Conservation (phyloP, 2,797 vertebrate genomes). For the Chiloscyllium punctatum region DNA sequence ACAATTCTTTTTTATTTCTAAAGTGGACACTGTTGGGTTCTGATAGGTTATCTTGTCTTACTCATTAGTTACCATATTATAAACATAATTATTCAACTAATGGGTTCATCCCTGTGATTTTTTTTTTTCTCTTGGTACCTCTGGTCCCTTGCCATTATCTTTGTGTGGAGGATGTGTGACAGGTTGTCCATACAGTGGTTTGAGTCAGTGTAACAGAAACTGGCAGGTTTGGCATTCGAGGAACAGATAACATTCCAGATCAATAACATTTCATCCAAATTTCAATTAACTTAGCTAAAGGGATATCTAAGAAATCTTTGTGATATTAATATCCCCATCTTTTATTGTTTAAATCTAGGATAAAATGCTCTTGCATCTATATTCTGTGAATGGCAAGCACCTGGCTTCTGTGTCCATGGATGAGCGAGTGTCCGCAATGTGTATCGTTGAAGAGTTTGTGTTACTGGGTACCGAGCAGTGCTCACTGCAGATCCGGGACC, state of each 20-base stretch:
- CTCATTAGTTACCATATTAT: neutral
- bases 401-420: conserved; percentile 67
- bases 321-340: neutral
- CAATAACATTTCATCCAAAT: neutral
- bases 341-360: conserved; percentile 52
- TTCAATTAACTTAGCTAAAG: neutral
- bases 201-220: neutral
- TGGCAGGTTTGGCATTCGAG: neutral
- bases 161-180: neutral
- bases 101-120: neutral
- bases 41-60: neutral
- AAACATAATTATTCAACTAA: neutral
- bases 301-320: neutral
- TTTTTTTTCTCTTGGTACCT: neutral
- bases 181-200: neutral
- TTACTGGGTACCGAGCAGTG: conserved; percentile 80
- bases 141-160: neutral
- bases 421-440: conserved; percentile 75
- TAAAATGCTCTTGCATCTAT: conserved; percentile 74
- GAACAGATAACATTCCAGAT: neutral
- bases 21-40: neutral
- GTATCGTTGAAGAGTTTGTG: conserved; percentile 74
- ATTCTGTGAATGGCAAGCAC: conserved; percentile 79
- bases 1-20: neutral
- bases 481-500: conserved; percentile 73